These are phyloP conservation scores for Atherix ibis DNA, from an alignment of 2,888 invertebrate species.

Conservation along the genomic window DNA sequence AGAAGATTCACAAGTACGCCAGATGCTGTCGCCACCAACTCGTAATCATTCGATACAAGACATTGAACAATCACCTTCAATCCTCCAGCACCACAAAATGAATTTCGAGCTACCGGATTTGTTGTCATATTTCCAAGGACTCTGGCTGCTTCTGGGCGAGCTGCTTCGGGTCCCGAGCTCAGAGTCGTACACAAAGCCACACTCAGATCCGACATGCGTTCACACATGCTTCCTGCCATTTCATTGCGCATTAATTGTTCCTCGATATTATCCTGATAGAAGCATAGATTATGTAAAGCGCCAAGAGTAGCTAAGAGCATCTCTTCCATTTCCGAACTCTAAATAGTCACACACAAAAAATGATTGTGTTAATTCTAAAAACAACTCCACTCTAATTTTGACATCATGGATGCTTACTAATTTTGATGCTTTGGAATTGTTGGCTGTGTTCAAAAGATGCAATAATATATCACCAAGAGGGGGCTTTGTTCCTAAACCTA, in stretches of 20 bases:
- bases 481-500: constrained; percentile 38
- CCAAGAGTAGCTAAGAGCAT: constrained; percentile 62
- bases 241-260: constrained; percentile 1
- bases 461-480: constrained; percentile 32
- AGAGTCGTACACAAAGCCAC: constrained; percentile 20
- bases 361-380: background rate
- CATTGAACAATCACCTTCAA: constrained; percentile 41
- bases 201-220: constrained; percentile 22
- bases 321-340: constrained; percentile 45
- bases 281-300: constrained; percentile 73
- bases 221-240: constrained; percentile 22
- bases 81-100: constrained; percentile 50
- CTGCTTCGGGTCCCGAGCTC: constrained; percentile 20
- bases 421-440: constrained; percentile 13
- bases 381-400: background rate
- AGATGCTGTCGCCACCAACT: constrained; percentile 58
- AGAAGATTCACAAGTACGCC: constrained; percentile 72
- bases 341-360: background rate
- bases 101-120: constrained; percentile 44
- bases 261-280: constrained; percentile 40
- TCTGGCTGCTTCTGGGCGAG: constrained; percentile 51
- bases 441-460: constrained; percentile 17
- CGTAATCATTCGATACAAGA: constrained; percentile 43
- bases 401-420: background rate
- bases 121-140: constrained; percentile 73